A percentile compares a stretch with the other conserved stretches of the same genome.
phyloP scores from a whole-genome alignment of 2,797 vertebrate species.

The Paguma larvata region DNA sequence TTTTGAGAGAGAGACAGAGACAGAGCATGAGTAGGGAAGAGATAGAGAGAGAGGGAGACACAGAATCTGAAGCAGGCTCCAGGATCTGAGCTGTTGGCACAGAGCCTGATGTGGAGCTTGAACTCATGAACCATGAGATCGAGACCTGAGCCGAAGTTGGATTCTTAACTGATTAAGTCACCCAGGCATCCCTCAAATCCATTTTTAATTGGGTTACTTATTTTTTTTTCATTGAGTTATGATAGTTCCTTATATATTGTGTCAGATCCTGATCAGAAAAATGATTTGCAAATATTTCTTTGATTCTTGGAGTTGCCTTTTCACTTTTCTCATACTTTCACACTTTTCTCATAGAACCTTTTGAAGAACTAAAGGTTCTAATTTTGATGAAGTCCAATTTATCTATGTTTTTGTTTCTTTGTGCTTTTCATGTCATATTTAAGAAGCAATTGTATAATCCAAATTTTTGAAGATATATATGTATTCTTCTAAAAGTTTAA shows the following conservation, averaged over 20 bases:
- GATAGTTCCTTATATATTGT: neutral
- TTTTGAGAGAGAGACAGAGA: no score
- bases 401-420: neutral
- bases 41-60: no score
- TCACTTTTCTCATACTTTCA: neutral
- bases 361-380: neutral
- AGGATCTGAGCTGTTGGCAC: no score
- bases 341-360: neutral
- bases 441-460: neutral
- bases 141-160: no score
- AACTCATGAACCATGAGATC: no score
- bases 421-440: neutral
- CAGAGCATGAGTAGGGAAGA: no score
- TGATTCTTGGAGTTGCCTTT: neutral
- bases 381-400: neutral
- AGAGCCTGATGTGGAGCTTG: no score
- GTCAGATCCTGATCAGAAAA: neutral
- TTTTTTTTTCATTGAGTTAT: neutral
- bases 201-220: neutral
- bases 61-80: no score
- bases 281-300: neutral
- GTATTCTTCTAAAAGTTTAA: neutral
- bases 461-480: neutral
- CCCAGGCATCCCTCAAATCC: neutral
- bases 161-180: no score